A percentile compares a stretch with the other conserved stretches of the same genome.
Conservation (phyloP, 2,113 vertebrate species). For the Fulmarus glacialis region DNA sequence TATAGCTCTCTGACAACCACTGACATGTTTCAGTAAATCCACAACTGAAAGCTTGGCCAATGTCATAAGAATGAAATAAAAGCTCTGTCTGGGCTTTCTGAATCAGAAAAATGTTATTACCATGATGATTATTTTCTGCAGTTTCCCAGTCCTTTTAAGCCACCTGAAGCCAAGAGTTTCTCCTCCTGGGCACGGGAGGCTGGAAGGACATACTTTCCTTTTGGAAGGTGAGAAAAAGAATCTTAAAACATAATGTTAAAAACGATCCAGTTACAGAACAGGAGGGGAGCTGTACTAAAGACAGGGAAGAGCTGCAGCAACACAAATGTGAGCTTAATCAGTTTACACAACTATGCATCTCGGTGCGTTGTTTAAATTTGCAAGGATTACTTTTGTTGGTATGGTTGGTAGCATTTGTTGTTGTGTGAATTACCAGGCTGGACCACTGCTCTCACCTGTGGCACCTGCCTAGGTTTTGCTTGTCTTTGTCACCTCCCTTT, state of each 20-base stretch:
- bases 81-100: background rate
- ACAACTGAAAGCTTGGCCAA: background rate
- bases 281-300: background rate
- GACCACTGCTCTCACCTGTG: background rate
- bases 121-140: background rate
- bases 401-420: background rate
- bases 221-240: background rate
- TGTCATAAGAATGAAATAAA: background rate
- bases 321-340: background rate
- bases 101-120: background rate
- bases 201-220: background rate
- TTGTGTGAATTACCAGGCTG: background rate
- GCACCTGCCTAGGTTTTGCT: background rate
- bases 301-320: background rate
- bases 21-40: background rate
- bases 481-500: background rate
- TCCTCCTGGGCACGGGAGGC: background rate
- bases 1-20: background rate
- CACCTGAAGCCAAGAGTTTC: background rate
- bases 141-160: background rate
- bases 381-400: background rate
- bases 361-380: background rate
- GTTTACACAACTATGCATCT: background rate
- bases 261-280: background rate
- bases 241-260: background rate